Percentiles rank a stretch among this genome's conserved stretches.
phyloP scores from a whole-genome alignment of 2,113 vertebrate genomes.

The Periophthalmodon schlosseri region DNA sequence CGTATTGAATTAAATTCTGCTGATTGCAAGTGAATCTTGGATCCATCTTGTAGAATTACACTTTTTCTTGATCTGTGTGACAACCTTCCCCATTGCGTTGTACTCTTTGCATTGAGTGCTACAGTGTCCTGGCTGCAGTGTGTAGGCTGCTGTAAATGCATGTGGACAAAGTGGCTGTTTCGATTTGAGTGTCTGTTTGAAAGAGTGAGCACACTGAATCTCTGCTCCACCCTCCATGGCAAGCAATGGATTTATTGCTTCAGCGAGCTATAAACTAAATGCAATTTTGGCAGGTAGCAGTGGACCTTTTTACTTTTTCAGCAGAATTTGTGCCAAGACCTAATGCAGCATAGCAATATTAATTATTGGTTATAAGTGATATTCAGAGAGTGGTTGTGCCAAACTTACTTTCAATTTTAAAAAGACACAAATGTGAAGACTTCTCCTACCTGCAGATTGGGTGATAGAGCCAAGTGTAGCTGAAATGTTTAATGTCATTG shows the following conservation, averaged over 20 bases:
- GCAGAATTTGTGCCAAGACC: constrained; percentile 21
- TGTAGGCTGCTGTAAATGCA: constrained; percentile 9
- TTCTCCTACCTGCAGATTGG: not conserved
- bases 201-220: constrained; percentile 10
- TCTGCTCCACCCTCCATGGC: not conserved
- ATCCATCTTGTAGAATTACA: not conserved
- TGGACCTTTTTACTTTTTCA: constrained; percentile 18
- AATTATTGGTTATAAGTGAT: not conserved
- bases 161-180: not conserved
- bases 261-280: constrained; percentile 36
- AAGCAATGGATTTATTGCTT: constrained; percentile 21
- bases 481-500: no score
- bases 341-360: constrained; percentile 22
- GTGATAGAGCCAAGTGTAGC: no score
- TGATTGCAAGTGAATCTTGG: not conserved
- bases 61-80: not conserved
- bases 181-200: constrained; percentile 1
- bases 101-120: not conserved
- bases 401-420: not conserved
- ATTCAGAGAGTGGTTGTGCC: not conserved
- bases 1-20: not conserved
- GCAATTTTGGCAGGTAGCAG: constrained; percentile 37
- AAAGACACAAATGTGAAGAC: not conserved
- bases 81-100: not conserved
- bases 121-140: constrained; percentile 5